Evolutionary conservation across 1,140 invertebrate genomes (phyloP), one percentile per base, ranked within the genome.

Genomic region (Mycetomoellerius zeteki): DNA sequence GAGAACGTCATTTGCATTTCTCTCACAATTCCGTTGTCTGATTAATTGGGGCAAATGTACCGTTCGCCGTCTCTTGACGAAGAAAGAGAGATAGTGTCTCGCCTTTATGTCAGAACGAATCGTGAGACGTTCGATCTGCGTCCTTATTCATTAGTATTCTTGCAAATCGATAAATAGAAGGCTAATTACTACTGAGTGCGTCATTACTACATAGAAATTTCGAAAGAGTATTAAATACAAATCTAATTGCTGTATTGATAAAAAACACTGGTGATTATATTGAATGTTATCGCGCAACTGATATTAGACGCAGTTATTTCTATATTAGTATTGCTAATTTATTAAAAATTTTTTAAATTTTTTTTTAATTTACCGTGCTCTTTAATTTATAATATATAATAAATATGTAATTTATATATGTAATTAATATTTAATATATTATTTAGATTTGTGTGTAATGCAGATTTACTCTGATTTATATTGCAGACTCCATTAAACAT

Each of bases 31-130:
- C 52, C 16, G 64, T 62, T 86, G 58, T 65, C 60, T 47, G 30
- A 54, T 86, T 86, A 62, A 65, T 76, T 86, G 43, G 58, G 62
- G 47, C 76, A 58, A 77, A 56, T 76, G 65, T 88, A 86, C 62
- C 77, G 85, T 56, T 86, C 54, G 50, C 58, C 56, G 47, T 3
- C 76, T 54, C 24, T 14, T 21, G 50, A 78, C 37, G 65, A 58
- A 16, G 62, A 33, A 58, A 47, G 72, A 78, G 56, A 78, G 52
- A 80, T 47, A 64, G 6, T 19, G 43, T 21, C 47, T 37, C 64
- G 76, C 16, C 73, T 58, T 47, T 43, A 19, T 67, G 64, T 80
- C 60, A 52, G 8, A 54, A 24, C 19, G 27, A 60, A 73, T 73
- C 27, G 37, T 62, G 69, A 50, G 69, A 84, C 72, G 43, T 84